Percentiles rank a stretch among this genome's conserved stretches.
Conservation (phyloP, 2,888 invertebrate genomes). For the Globia sparganii region DNA sequence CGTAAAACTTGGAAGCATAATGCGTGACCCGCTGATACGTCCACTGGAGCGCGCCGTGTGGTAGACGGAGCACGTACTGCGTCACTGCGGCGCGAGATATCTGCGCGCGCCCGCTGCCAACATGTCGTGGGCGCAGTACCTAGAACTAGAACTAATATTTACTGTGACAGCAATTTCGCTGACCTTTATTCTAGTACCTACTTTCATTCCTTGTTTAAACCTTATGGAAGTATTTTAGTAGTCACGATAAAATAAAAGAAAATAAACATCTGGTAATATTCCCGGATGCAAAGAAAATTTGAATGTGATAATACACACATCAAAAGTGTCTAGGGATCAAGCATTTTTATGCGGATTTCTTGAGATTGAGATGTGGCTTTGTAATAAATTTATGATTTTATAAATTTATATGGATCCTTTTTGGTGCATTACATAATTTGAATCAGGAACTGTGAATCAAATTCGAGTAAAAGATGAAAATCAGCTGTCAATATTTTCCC, state of each 20-base stretch:
- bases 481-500: too few species aligned
- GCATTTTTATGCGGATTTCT: too few species aligned
- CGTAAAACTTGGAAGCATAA: slow-evolving; percentile 52
- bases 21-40: slow-evolving; percentile 64
- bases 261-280: not conserved
- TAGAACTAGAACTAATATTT: slow-evolving; percentile 40
- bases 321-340: too few species aligned
- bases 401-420: too few species aligned
- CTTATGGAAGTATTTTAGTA: not conserved
- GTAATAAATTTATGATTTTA: too few species aligned
- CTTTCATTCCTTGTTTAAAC: not conserved
- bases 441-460: too few species aligned
- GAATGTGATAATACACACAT: not conserved
- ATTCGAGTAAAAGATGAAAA: too few species aligned
- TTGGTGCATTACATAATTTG: too few species aligned
- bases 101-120: slow-evolving; percentile 68
- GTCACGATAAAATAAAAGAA: not conserved
- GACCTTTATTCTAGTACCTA: not conserved
- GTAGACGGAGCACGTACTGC: slow-evolving; percentile 75
- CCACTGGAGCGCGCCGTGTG: slow-evolving; percentile 72
- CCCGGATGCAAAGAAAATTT: not conserved
- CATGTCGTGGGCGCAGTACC: slow-evolving; percentile 35
- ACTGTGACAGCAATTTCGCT: not conserved
- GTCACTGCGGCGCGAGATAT: slow-evolving; percentile 70
- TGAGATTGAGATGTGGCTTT: too few species aligned